phyloP scores from a whole-genome alignment of 2,113 vertebrate species.

The Montifringilla adamsi region DNA sequence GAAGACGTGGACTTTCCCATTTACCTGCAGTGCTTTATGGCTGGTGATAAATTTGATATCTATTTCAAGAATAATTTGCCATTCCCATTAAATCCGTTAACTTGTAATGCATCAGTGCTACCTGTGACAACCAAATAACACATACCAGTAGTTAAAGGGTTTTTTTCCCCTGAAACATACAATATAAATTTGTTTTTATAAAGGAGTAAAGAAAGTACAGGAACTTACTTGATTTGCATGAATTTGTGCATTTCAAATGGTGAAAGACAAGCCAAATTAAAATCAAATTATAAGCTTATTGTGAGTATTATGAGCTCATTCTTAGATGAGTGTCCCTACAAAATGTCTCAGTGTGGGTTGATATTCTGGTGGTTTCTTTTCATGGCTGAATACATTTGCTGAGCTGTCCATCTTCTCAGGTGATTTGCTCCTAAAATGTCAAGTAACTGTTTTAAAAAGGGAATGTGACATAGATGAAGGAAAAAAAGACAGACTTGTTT shows the following conservation, averaged over 20 bases:
- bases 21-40: neutral
- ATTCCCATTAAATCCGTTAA: neutral
- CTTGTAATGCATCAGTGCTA: neutral
- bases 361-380: neutral
- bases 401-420: neutral
- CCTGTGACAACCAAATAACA: neutral
- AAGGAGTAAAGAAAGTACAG: neutral
- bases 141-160: neutral
- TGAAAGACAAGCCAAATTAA: neutral
- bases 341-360: fast-evolving
- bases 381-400: neutral
- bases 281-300: neutral
- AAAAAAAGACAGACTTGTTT: neutral
- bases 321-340: neutral
- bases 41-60: neutral
- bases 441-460: neutral
- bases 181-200: neutral
- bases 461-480: neutral
- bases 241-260: neutral
- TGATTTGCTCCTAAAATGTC: neutral
- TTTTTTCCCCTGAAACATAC: neutral
- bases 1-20: neutral
- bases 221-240: neutral
- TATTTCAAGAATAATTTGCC: neutral
- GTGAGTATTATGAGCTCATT: neutral